Evolutionary conservation across 2,113 vertebrate genomes (phyloP).

Genomic region (Pogonocichla stellata): DNA sequence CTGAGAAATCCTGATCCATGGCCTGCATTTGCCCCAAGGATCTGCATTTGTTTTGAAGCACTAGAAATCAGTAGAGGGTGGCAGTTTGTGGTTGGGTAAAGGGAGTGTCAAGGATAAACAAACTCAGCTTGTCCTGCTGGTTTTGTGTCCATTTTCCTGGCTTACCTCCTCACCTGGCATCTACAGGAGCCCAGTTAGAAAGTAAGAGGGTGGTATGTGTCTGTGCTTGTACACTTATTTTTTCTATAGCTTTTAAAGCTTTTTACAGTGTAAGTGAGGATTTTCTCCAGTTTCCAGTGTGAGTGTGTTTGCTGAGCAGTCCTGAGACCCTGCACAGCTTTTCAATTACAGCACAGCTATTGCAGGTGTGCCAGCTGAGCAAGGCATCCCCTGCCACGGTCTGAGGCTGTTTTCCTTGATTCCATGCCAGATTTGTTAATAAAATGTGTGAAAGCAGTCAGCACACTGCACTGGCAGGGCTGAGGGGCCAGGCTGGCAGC

Average conservation of each 20-base stretch:
- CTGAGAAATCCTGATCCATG: background rate
- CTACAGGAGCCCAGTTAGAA: background rate
- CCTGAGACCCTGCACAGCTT: background rate
- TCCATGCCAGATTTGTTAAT: background rate
- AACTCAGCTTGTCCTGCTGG: background rate
- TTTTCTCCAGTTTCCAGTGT: background rate
- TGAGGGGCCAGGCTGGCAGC: background rate
- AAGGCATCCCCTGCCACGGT: accelerated
- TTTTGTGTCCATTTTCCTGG: background rate
- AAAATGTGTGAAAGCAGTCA: background rate
- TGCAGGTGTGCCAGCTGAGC: background rate
- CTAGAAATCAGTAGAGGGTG: background rate
- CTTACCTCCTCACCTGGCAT: background rate
- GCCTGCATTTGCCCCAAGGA: background rate
- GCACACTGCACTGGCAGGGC: too few relatives aligned
- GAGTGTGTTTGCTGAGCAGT: background rate
- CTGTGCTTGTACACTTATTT: background rate
- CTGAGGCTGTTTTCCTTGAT: background rate
- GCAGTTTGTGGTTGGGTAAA: background rate
- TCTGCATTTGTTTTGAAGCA: background rate
- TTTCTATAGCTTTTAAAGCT: background rate
- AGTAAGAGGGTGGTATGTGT: background rate
- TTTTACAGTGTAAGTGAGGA: background rate
- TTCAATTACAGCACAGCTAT: accelerated
- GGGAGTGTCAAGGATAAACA: background rate